Conservation (phyloP, 1,140 invertebrate species). For the Neocloeon triangulifer region DNA sequence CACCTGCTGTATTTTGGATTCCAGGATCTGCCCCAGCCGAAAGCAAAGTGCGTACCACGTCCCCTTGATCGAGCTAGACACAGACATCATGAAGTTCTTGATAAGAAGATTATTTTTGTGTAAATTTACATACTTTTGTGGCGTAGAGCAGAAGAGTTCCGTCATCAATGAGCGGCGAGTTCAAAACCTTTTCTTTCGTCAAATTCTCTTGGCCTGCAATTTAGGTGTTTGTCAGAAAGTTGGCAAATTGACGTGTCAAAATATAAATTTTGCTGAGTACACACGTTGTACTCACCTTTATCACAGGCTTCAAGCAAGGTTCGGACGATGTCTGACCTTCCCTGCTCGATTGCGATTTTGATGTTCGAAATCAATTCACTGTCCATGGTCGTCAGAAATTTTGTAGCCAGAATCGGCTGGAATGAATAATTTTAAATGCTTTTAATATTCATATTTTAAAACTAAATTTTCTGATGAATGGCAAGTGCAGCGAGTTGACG, state of each 20-base stretch:
- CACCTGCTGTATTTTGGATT: constrained; percentile 26
- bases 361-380: too few relatives aligned
- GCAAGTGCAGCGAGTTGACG: too few relatives aligned
- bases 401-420: too few relatives aligned
- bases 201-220: constrained; percentile 15
- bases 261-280: constrained; percentile 10
- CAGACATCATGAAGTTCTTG: background rate
- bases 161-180: constrained; percentile 23
- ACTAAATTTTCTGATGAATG: too few relatives aligned
- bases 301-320: constrained; percentile 29
- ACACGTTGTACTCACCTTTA: constrained; percentile 20
- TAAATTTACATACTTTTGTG: constrained; percentile 25
- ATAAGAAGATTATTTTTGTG: background rate
- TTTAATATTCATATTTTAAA: too few relatives aligned
- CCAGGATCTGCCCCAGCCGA: constrained; percentile 32
- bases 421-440: too few relatives aligned
- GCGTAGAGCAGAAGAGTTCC: constrained; percentile 37
- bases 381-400: constrained; percentile 24
- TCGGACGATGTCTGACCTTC: constrained; percentile 34
- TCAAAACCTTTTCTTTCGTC: constrained; percentile 25
- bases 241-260: constrained; percentile 1
- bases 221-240: constrained; percentile 1
- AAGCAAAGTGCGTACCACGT: constrained; percentile 32
- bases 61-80: constrained; percentile 25
- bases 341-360: constrained; percentile 28